Conservation (phyloP, 2,888 invertebrate species). For the Aleiodes leptofemur region DNA sequence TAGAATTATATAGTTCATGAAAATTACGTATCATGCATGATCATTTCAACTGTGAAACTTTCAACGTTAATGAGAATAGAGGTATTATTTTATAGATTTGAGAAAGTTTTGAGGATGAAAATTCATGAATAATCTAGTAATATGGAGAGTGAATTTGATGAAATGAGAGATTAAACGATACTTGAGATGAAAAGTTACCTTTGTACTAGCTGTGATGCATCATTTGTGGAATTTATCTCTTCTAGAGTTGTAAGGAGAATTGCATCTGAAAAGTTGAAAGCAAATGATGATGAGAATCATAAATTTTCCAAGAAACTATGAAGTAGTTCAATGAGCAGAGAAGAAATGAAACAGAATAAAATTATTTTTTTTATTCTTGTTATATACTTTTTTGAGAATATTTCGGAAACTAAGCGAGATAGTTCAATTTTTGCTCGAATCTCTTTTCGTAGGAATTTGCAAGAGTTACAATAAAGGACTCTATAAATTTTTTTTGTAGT, state of each 20-base stretch:
- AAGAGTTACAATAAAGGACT: no score
- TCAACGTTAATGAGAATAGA: neutral
- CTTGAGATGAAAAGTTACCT: constrained; percentile 1
- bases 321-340: no score
- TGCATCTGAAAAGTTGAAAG: constrained; percentile 45
- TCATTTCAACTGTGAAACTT: constrained; percentile 4
- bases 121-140: neutral
- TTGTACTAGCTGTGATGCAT: neutral
- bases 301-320: no score
- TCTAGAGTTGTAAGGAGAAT: constrained; percentile 45
- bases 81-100: neutral
- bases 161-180: no score
- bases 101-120: neutral
- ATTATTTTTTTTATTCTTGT: no score
- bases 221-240: constrained; percentile 12
- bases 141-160: neutral
- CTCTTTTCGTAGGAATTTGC: no score
- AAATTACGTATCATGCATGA: constrained; percentile 17
- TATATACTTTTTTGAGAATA: no score
- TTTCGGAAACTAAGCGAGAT: no score
- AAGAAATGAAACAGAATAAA: no score
- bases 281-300: constrained; percentile 4
- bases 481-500: no score
- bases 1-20: neutral
- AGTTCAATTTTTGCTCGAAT: no score